Percentiles rank a stretch among this genome's conserved stretches.
Evolutionary conservation across 1,140 invertebrate genomes (phyloP).

Genomic region (Pseudomyrmex cubaensis): DNA sequence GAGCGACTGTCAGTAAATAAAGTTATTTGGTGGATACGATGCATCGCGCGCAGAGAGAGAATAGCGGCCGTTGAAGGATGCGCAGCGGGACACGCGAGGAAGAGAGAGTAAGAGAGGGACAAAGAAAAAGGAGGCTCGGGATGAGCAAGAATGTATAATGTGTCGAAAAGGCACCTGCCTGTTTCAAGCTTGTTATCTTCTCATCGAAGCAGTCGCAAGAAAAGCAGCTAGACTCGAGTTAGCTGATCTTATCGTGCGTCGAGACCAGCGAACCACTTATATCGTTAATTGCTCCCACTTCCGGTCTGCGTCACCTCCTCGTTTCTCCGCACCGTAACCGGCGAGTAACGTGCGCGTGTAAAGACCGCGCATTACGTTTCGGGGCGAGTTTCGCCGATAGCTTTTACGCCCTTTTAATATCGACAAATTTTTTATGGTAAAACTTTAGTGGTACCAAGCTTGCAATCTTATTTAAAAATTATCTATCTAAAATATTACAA

Average conservation of each 20-base stretch:
- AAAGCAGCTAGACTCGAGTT: slow-evolving; percentile 77
- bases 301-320: slow-evolving; percentile 71
- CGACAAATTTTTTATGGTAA: too few relatives aligned
- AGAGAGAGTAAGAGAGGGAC: background rate
- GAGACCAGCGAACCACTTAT: slow-evolving; percentile 85
- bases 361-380: slow-evolving; percentile 67
- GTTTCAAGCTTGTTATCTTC: slow-evolving; percentile 76
- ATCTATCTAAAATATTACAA: too few relatives aligned
- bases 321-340: slow-evolving; percentile 18
- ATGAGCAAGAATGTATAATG: slow-evolving; percentile 80
- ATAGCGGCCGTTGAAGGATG: background rate
- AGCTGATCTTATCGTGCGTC: slow-evolving; percentile 78
- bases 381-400: slow-evolving; percentile 62
- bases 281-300: slow-evolving; percentile 86
- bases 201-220: slow-evolving; percentile 77
- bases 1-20: slow-evolving; percentile 58
- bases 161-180: slow-evolving; percentile 83
- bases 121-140: slow-evolving; percentile 69
- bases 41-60: slow-evolving; percentile 26
- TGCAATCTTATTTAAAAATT: too few relatives aligned
- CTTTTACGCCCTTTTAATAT: slow-evolving; percentile 64
- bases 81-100: background rate
- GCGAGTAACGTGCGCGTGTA: slow-evolving; percentile 56
- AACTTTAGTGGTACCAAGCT: too few relatives aligned
- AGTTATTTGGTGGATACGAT: slow-evolving; percentile 62